These are phyloP conservation scores for Ibidorhyncha struthersii DNA, from an alignment of 2,113 vertebrate genomes.

Conservation along the genomic window DNA sequence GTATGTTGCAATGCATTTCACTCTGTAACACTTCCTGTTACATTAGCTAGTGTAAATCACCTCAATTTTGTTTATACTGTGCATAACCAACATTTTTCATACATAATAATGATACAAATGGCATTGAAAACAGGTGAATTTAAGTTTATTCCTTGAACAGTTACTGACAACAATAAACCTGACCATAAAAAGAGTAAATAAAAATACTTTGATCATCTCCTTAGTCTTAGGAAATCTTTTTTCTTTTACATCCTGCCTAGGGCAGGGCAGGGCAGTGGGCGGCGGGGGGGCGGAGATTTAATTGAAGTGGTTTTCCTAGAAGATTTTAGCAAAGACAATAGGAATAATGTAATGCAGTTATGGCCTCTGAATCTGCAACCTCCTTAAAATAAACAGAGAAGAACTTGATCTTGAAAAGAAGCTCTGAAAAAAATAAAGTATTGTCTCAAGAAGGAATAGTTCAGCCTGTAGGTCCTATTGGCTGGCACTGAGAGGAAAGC, in stretches of 20 bases:
- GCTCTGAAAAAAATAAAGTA: neutral
- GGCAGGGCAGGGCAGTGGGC: too few species aligned
- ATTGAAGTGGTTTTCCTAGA: neutral
- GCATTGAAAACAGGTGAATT: neutral
- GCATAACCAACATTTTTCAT: neutral
- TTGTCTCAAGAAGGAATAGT: neutral
- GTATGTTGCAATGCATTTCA: neutral
- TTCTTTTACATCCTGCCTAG: neutral
- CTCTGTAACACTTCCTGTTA: constrained; percentile 36
- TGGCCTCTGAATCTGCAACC: neutral
- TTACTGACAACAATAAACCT: neutral
- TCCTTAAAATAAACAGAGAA: neutral
- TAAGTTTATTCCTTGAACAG: neutral
- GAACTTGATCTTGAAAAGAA: neutral
- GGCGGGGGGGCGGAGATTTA: neutral
- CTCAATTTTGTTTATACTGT: neutral
- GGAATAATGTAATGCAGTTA: neutral
- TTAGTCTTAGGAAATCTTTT: neutral
- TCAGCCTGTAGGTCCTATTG: neutral
- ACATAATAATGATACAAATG: neutral
- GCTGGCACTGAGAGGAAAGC: neutral
- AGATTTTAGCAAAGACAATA: neutral
- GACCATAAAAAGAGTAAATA: neutral
- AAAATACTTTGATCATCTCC: neutral
- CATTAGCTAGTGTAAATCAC: neutral